Percentiles rank a stretch among this genome's conserved stretches.
Evolutionary conservation across 2,888 invertebrate genomes (phyloP).

Genomic region (Drosophila helvetica): DNA sequence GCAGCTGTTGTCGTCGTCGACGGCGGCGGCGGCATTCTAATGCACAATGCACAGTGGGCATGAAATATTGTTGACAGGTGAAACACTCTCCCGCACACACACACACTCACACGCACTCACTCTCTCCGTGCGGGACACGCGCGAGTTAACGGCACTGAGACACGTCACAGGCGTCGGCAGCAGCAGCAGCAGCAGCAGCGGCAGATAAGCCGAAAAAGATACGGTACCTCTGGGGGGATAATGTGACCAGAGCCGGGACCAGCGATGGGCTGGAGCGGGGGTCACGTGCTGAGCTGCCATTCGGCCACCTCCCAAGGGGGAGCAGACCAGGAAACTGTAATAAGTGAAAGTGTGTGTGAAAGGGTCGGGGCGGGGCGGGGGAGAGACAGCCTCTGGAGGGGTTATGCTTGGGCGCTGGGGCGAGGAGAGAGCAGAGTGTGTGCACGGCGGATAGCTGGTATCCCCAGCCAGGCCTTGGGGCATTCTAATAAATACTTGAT

Average conservation of each 20-base stretch:
- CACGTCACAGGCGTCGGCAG: conserved; percentile 46
- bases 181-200: not conserved
- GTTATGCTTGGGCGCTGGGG: not conserved
- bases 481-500: conserved; percentile 65
- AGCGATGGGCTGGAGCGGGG: conserved; percentile 23
- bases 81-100: conserved; percentile 52
- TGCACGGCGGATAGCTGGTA: conserved; percentile 38
- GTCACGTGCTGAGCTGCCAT: conserved; percentile 66
- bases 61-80: conserved; percentile 79
- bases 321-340: conserved; percentile 38
- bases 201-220: conserved; percentile 42
- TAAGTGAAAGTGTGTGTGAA: conserved; percentile 69
- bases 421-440: conserved; percentile 1
- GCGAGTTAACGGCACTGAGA: conserved; percentile 59
- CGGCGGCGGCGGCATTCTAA: conserved; percentile 58
- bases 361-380: conserved; percentile 25
- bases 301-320: conserved; percentile 61
- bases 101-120: conserved; percentile 26
- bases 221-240: conserved; percentile 23
- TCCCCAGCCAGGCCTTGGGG: conserved; percentile 61
- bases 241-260: conserved; percentile 29
- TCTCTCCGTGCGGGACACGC: conserved; percentile 43
- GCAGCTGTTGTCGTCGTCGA: conserved; percentile 64
- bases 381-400: not conserved
- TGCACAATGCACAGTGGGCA: conserved; percentile 73